Evolutionary conservation across 2,888 invertebrate species (phyloP).

Genomic region (Cremastinae sp.): DNA sequence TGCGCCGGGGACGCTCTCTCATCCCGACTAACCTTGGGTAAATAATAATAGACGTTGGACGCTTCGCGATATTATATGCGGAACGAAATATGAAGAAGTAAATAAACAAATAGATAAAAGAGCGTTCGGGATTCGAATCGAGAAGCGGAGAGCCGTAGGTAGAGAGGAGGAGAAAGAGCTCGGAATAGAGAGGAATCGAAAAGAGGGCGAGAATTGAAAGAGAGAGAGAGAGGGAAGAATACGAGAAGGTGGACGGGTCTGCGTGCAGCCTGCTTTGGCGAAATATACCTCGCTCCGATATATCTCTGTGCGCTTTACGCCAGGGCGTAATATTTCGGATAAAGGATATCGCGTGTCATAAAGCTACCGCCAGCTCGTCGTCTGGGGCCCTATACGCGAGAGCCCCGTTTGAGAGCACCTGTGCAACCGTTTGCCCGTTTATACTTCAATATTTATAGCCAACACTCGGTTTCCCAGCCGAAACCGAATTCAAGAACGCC

Average conservation of each 20-base stretch:
- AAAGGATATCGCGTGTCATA: constrained; percentile 77
- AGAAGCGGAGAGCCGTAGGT: not conserved
- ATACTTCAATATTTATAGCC: constrained; percentile 30
- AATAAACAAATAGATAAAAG: constrained; percentile 36
- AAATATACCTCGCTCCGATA: constrained; percentile 36
- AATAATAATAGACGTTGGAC: constrained; percentile 69
- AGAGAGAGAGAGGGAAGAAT: constrained; percentile 33
- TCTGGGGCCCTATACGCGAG: constrained; percentile 36
- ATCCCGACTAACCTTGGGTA: constrained; percentile 58
- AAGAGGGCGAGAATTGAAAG: constrained; percentile 35
- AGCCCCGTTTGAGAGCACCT: constrained; percentile 38
- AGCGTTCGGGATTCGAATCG: constrained; percentile 17
- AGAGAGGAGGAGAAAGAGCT: constrained; percentile 5
- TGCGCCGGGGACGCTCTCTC: constrained; percentile 37
- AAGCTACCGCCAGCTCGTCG: constrained; percentile 64
- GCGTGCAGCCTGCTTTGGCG: constrained; percentile 24
- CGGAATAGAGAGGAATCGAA: not conserved
- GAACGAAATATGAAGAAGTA: constrained; percentile 16
- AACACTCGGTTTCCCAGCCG: constrained; percentile 3
- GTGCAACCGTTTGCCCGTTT: constrained; percentile 20
- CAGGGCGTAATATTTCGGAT: constrained; percentile 72
- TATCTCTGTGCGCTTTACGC: constrained; percentile 49
- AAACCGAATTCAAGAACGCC: constrained; percentile 23
- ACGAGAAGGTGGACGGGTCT: constrained; percentile 32
- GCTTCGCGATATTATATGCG: constrained; percentile 67